phyloP scores from a whole-genome alignment of 2,113 vertebrate species.

The Tympanuchus pallidicinctus region DNA sequence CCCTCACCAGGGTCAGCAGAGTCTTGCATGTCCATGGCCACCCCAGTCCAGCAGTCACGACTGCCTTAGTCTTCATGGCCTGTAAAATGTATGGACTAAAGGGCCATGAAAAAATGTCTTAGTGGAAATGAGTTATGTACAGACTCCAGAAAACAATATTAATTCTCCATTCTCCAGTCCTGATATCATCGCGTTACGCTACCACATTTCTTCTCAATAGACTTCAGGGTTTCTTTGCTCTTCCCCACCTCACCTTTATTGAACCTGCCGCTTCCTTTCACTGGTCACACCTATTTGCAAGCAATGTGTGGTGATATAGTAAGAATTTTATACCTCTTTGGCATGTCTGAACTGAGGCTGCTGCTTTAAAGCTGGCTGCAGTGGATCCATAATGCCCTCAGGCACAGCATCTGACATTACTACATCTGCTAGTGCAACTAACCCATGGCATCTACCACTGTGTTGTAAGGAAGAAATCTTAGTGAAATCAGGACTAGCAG shows the following conservation, averaged over 20 bases:
- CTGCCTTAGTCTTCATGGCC: background rate
- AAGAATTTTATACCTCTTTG: background rate
- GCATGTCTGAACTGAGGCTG: background rate
- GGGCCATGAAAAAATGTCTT: background rate
- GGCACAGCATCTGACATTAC: slow-evolving; percentile 7
- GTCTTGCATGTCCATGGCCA: too few species aligned
- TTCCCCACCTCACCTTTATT: background rate
- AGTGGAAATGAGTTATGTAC: fast-evolving
- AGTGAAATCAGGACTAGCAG: background rate
- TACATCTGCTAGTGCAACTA: background rate
- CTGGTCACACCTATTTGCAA: background rate
- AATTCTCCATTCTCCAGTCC: background rate
- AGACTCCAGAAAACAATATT: background rate
- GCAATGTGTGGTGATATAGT: background rate
- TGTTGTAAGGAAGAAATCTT: background rate
- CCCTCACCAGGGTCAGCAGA: background rate
- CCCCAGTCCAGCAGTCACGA: too few species aligned
- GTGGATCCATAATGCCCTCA: background rate
- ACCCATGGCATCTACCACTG: background rate
- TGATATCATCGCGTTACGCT: background rate
- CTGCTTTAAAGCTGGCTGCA: background rate
- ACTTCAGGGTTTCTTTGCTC: background rate
- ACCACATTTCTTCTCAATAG: background rate
- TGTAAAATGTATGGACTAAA: background rate
- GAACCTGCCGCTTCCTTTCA: background rate